Conservation (phyloP, 2,797 vertebrate species). For the Alauda arvensis region DNA sequence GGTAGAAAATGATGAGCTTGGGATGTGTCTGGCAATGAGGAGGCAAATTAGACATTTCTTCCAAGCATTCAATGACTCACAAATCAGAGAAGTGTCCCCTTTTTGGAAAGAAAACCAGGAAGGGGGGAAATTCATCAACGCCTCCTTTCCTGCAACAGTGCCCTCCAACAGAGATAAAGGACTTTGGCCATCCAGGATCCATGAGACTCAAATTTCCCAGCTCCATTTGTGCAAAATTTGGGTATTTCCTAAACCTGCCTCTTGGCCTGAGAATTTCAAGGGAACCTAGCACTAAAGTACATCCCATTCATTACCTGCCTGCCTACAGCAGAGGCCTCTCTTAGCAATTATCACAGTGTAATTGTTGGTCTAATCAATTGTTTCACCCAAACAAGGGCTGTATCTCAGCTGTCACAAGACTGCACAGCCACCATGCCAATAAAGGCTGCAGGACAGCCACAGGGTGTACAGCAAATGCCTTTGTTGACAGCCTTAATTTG, state of each 20-base stretch:
- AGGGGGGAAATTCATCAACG: background rate
- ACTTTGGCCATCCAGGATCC: background rate
- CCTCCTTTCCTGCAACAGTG: background rate
- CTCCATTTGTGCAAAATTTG: background rate
- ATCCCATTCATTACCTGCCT: background rate
- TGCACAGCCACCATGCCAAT: background rate
- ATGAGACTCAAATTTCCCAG: background rate
- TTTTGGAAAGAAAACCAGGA: background rate
- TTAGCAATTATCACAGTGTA: background rate
- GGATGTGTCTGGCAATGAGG: background rate
- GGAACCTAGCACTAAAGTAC: background rate
- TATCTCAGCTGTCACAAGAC: background rate
- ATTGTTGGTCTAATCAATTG: background rate
- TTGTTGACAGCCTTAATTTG: background rate
- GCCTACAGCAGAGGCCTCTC: background rate
- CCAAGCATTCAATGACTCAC: background rate
- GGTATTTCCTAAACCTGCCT: background rate
- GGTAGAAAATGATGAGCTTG: constrained; percentile 29
- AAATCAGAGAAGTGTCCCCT: background rate
- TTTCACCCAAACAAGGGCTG: background rate
- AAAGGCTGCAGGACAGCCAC: background rate
- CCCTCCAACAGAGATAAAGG: background rate
- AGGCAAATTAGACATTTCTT: constrained; percentile 30
- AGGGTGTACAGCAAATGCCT: background rate
- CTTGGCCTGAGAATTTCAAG: background rate